A percentile compares a stretch with the other conserved stretches of the same genome.
These are phyloP conservation scores for Mamestra brassicae DNA, from an alignment of 2,888 invertebrate genomes.

Conservation along the genomic window DNA sequence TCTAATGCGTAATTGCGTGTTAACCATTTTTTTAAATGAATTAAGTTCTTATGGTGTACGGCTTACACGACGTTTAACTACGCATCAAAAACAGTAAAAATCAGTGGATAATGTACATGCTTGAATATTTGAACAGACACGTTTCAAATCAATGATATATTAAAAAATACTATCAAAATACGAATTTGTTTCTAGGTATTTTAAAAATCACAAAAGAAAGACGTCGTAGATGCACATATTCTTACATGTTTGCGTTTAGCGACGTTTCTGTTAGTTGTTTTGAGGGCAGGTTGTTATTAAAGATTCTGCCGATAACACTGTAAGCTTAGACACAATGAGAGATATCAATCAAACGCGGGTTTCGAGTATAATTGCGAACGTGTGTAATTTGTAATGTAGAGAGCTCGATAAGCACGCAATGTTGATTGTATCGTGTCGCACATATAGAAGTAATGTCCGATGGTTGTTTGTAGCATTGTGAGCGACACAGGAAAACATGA, in stretches of 20 bases:
- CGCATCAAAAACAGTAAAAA: conserved; percentile 20
- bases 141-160: background rate
- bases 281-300: conserved; percentile 33
- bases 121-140: conserved; percentile 1
- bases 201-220: conserved; percentile 1
- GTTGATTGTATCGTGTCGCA: conserved; percentile 72
- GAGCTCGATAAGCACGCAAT: conserved; percentile 74
- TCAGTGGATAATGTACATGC: conserved; percentile 12
- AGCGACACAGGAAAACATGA: conserved; percentile 79
- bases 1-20: conserved; percentile 5
- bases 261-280: conserved; percentile 26
- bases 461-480: conserved; percentile 78
- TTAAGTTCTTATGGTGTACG: conserved; percentile 1
- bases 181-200: background rate
- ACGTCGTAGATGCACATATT: background rate
- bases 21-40: conserved; percentile 5
- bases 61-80: conserved; percentile 24
- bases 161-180: background rate
- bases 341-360: conserved; percentile 65
- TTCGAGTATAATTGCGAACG: conserved; percentile 67
- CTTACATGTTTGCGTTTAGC: conserved; percentile 9
- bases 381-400: conserved; percentile 72
- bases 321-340: conserved; percentile 59
- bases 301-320: conserved; percentile 46
- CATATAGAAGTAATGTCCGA: conserved; percentile 74